Evolutionary conservation across 2,888 invertebrate species (phyloP).

Genomic region (Phytoseiulus persimilis): DNA sequence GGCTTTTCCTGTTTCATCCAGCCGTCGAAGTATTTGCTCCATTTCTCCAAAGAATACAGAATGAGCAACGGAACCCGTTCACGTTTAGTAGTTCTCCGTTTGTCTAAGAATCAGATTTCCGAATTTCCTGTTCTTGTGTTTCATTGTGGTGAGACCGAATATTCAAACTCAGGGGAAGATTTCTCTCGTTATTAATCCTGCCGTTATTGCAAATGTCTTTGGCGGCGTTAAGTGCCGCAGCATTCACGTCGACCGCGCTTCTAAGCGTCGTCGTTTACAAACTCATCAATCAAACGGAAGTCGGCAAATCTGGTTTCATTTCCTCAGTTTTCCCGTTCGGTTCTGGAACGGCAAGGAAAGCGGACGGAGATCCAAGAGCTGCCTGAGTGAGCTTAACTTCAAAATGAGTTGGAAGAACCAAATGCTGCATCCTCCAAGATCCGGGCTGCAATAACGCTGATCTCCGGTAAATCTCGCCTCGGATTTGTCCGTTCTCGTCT

Average conservation of each 20-base stretch:
- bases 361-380: too few relatives aligned
- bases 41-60: neutral
- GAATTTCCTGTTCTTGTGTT: neutral
- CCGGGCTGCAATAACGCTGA: too few relatives aligned
- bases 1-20: neutral
- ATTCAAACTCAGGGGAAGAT: neutral
- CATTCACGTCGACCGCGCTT: neutral
- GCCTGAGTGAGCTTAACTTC: too few relatives aligned
- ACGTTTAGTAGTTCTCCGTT: neutral
- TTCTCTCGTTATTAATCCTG: neutral
- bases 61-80: neutral
- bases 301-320: neutral
- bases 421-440: too few relatives aligned
- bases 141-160: neutral
- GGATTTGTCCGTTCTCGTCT: too few relatives aligned
- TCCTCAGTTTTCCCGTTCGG: neutral
- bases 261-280: neutral
- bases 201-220: neutral
- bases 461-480: too few relatives aligned
- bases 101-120: neutral
- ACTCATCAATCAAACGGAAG: neutral
- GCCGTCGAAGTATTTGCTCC: neutral
- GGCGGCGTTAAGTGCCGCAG: neutral
- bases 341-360: neutral
- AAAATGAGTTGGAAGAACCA: too few relatives aligned